Evolutionary conservation across 1,140 invertebrate genomes (phyloP).

Genomic region (Paralvinella palmiformis): DNA sequence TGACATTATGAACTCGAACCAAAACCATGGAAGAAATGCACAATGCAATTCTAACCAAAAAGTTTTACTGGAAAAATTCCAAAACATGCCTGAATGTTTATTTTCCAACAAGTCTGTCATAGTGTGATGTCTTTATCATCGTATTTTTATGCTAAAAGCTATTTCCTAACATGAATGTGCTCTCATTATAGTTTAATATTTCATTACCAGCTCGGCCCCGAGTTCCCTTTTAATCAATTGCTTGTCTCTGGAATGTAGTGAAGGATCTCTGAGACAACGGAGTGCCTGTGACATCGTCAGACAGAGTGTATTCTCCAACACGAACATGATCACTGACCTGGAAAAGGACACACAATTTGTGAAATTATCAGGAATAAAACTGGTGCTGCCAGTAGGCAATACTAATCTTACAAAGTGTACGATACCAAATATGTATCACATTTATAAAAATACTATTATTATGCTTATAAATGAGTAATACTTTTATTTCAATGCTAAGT

Average conservation of each 20-base stretch:
- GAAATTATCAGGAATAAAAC: neutral
- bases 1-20: no score
- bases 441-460: no score
- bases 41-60: no score
- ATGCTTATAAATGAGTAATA: no score
- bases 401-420: neutral
- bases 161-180: no score
- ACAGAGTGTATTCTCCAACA: conserved; percentile 36
- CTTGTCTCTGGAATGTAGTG: conserved; percentile 39
- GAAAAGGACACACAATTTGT: neutral
- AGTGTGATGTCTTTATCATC: no score
- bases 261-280: conserved; percentile 38
- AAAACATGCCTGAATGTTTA: neutral
- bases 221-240: conserved; percentile 48
- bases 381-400: neutral
- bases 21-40: no score
- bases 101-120: no score
- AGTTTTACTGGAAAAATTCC: neutral
- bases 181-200: neutral
- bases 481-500: no score
- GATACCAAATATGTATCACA: no score
- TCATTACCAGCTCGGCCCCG: conserved; percentile 43
- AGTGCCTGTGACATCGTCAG: conserved; percentile 46
- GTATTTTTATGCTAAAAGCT: neutral
- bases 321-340: conserved; percentile 32